Evolutionary conservation across 2,113 vertebrate genomes (phyloP).

Genomic region (Hippocampus barbouri): DNA sequence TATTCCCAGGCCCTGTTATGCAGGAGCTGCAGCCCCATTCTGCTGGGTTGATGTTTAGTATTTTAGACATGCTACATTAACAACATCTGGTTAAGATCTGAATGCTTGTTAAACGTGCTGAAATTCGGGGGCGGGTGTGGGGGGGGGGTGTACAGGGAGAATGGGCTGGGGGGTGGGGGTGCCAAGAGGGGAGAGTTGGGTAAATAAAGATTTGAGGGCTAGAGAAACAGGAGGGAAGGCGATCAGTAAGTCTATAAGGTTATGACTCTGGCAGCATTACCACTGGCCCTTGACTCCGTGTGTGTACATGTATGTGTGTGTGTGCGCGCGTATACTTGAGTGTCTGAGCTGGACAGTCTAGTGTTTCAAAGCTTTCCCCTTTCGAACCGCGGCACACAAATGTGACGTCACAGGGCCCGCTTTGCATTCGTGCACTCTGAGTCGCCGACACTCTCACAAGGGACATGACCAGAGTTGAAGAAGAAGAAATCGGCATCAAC

Average conservation of each 20-base stretch:
- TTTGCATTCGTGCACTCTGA: slow-evolving; percentile 21
- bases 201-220: slow-evolving; percentile 70
- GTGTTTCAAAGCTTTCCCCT: slow-evolving; percentile 76
- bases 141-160: slow-evolving; percentile 59
- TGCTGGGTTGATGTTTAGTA: slow-evolving; percentile 78
- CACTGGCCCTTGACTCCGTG: slow-evolving; percentile 74
- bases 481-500: slow-evolving; percentile 62
- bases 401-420: slow-evolving; percentile 71
- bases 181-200: slow-evolving; percentile 54
- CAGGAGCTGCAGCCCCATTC: slow-evolving; percentile 68
- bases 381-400: slow-evolving; percentile 68
- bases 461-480: slow-evolving; percentile 60
- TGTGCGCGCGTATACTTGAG: slow-evolving; percentile 15
- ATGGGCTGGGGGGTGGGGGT: slow-evolving; percentile 33
- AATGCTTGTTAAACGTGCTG: slow-evolving; percentile 82
- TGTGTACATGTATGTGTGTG: slow-evolving; percentile 9
- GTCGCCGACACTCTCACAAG: slow-evolving; percentile 45
- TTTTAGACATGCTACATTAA: slow-evolving; percentile 84
- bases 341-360: slow-evolving; percentile 62
- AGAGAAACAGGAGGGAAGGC: slow-evolving; percentile 63
- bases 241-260: slow-evolving; percentile 77
- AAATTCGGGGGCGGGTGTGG: slow-evolving; percentile 68
- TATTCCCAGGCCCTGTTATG: slow-evolving; percentile 67
- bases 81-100: slow-evolving; percentile 84
- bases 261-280: slow-evolving; percentile 80